Evolutionary conservation across 1,140 invertebrate species (phyloP).

Genomic region (Drosophila neocordata): DNA sequence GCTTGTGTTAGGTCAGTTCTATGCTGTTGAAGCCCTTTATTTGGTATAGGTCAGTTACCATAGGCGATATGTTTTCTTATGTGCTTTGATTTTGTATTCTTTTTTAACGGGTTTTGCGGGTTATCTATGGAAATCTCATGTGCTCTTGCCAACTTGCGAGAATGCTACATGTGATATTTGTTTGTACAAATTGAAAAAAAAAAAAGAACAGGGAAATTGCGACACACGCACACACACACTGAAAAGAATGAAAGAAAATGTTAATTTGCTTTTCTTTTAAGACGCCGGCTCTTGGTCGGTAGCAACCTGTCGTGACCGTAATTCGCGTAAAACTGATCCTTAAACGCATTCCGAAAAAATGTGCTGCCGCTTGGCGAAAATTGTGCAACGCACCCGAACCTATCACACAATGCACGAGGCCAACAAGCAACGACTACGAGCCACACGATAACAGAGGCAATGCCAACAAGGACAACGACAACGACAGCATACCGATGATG

Average conservation of each 20-base stretch:
- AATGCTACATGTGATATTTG: slow-evolving; percentile 20
- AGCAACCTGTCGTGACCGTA: slow-evolving; percentile 82
- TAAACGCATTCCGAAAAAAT: slow-evolving; percentile 79
- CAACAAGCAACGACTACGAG: slow-evolving; percentile 36
- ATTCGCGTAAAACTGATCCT: slow-evolving; percentile 83
- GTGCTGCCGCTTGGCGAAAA: slow-evolving; percentile 53
- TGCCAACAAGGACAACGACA: slow-evolving; percentile 1
- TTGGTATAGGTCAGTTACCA: slow-evolving; percentile 56
- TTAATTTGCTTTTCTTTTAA: slow-evolving; percentile 41
- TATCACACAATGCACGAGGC: slow-evolving; percentile 66
- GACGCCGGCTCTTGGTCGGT: slow-evolving; percentile 65
- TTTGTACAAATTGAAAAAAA: slow-evolving; percentile 14
- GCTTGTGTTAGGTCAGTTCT: slow-evolving; percentile 53
- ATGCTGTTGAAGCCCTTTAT: slow-evolving; percentile 13
- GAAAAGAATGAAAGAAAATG: slow-evolving; percentile 36
- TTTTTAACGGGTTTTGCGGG: neutral
- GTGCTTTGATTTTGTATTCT: too few species aligned
- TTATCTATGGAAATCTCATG: slow-evolving; percentile 18
- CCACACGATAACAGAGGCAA: too few species aligned
- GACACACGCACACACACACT: slow-evolving; percentile 32
- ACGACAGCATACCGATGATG: slow-evolving; percentile 8
- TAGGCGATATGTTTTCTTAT: slow-evolving; percentile 17
- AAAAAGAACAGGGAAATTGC: slow-evolving; percentile 30
- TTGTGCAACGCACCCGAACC: slow-evolving; percentile 77
- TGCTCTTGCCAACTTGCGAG: neutral